Conservation (phyloP, 1,140 invertebrate species). For the Akabosia matsudoensis region DNA sequence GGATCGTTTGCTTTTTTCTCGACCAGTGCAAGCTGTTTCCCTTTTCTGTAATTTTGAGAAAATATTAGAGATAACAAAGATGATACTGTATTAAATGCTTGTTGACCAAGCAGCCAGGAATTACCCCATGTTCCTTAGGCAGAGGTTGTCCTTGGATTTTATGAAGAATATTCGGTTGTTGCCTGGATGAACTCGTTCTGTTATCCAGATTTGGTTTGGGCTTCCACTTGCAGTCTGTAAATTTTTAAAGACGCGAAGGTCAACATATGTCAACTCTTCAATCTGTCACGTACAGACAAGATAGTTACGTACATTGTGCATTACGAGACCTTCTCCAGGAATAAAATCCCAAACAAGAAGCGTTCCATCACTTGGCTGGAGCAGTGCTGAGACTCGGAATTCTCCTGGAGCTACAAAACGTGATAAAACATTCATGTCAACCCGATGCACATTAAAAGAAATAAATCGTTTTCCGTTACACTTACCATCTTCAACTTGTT, state of each 20-base stretch:
- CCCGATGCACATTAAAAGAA: neutral
- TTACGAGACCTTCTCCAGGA: neutral
- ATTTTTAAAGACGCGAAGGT: neutral
- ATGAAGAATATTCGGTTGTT: neutral
- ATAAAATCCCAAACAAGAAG: slow-evolving; percentile 9
- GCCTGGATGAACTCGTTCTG: neutral
- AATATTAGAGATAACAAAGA: neutral
- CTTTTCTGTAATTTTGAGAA: neutral
- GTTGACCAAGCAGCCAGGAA: too few species aligned
- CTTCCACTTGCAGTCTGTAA: neutral
- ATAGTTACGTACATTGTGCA: neutral
- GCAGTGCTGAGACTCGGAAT: neutral
- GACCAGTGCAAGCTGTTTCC: neutral
- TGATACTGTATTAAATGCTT: neutral
- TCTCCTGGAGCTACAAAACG: slow-evolving; percentile 10
- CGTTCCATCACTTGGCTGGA: neutral
- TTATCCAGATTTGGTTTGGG: neutral
- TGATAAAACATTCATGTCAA: neutral
- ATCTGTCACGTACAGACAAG: neutral
- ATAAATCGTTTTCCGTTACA: neutral
- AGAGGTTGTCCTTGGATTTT: neutral
- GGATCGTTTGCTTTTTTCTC: neutral
- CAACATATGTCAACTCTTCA: too few species aligned
- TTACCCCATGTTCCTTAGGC: slow-evolving; percentile 5
- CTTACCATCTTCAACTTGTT: slow-evolving; percentile 14